Percentiles rank a stretch among this genome's conserved stretches.
Conservation (phyloP, 2,113 vertebrate species). For the Neomonachus schauinslandi region DNA sequence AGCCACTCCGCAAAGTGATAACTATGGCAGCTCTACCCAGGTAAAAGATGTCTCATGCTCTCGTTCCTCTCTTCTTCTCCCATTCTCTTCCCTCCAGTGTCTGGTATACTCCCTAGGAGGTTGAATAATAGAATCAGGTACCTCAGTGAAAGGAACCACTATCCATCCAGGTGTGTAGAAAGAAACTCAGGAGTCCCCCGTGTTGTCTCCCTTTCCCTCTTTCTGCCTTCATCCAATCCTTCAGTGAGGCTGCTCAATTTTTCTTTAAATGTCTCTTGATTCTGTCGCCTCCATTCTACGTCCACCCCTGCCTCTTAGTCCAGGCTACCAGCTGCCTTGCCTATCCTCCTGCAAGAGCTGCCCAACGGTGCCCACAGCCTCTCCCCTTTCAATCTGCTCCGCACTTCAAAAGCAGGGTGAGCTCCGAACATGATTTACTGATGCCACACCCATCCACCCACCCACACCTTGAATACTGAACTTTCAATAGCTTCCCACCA, state of each 20-base stretch:
- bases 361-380: background rate
- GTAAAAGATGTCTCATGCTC: too few relatives aligned
- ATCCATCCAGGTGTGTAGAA: background rate
- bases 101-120: background rate
- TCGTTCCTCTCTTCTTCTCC: background rate
- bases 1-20: background rate
- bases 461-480: too few relatives aligned
- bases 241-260: background rate
- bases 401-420: background rate
- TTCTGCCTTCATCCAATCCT: background rate
- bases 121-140: background rate
- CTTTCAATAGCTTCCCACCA: background rate
- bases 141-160: background rate
- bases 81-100: background rate
- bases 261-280: background rate
- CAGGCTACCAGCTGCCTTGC: background rate
- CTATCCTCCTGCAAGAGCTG: rapidly evolving
- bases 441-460: background rate
- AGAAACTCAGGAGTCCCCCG: background rate
- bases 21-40: background rate
- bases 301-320: background rate
- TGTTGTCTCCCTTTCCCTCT: background rate
- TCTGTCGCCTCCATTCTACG: background rate
- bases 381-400: background rate
- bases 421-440: background rate